Evolutionary conservation across 2,888 invertebrate genomes (phyloP), one percentile per base, ranked within the genome.

Genomic region (Synanthedon vespiformis): DNA sequence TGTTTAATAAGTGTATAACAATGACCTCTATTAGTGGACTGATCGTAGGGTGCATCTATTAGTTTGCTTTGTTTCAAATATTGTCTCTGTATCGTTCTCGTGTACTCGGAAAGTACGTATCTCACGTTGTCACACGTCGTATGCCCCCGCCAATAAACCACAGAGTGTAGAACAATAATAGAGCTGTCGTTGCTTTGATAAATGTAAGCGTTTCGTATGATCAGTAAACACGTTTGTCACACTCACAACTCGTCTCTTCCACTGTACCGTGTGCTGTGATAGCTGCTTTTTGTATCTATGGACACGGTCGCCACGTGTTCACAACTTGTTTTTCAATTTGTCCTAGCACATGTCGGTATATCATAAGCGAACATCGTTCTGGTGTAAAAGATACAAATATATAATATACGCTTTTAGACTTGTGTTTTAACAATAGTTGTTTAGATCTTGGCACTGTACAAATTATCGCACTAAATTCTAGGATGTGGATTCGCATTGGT

Each of bases 281-380:
- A 86, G 87, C 87, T 87, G 87, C 87, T 87, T 87, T 84, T 87
- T 84, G 87, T 86, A 81, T 82, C 81, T 85, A 83, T 82, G 80
- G 82, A 78, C 82, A 79, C 34, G 34, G 80, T 83, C 86, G 86
- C 86, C 80, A 79, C 79, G 76, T 80, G 76, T 76, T 77, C 72
- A 76, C 64, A 40, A 72, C 77, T 84, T 82, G 80, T 75, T 72
- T 22, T 41, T 6, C 44, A 74, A 66, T 73, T 75, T 80, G 72
- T 79, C 70, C 73, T 59, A 80, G 83, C 83, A 85, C 84, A 34
- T 10, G 34, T 34, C 34, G 34, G 34, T 34, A 34, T 13, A 34
- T 13, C 44, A 12, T 44, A 44, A 13, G 44, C 44, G 44, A 44
- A 44, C 14, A 13, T 14, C 44, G n/a, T 44, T 44, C 34, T 34